Percentiles rank a stretch among this genome's conserved stretches.
phyloP scores from a whole-genome alignment of 2,797 vertebrate genomes.

The Chaunax sp. region DNA sequence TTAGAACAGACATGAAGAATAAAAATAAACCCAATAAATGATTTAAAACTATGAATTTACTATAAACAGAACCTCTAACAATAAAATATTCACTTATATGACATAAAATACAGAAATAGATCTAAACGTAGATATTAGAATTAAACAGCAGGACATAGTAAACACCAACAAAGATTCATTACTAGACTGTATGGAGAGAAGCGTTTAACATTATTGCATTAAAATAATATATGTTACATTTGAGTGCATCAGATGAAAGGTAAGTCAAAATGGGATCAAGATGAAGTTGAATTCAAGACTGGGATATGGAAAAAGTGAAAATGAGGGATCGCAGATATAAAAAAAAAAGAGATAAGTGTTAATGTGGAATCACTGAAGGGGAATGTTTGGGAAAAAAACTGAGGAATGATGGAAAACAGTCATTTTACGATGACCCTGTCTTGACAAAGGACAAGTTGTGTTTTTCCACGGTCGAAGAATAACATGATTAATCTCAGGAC shows the following conservation, averaged over 20 bases:
- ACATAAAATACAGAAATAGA: not conserved
- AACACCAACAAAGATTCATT: too few relatives aligned
- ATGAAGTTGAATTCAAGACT: conserved; percentile 5
- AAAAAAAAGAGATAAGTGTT: conserved; percentile 36
- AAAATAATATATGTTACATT: not conserved
- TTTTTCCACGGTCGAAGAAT: too few relatives aligned
- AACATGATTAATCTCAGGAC: too few relatives aligned
- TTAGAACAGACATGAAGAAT: conserved; percentile 22
- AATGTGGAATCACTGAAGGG: not conserved
- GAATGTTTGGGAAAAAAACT: too few relatives aligned
- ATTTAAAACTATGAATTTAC: not conserved
- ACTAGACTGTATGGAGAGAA: not conserved
- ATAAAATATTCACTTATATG: not conserved
- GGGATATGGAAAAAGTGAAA: conserved; percentile 22
- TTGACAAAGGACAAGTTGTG: too few relatives aligned
- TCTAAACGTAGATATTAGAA: not conserved
- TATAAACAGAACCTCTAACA: conserved; percentile 5
- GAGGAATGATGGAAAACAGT: too few relatives aligned
- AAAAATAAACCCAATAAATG: conserved; percentile 17
- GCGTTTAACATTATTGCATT: not conserved
- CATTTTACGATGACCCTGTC: too few relatives aligned
- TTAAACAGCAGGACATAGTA: not conserved
- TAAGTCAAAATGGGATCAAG: conserved; percentile 1
- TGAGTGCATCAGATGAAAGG: not conserved
- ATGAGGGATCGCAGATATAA: conserved; percentile 10